Conservation (phyloP, 2,888 invertebrate genomes). For the Andrena minutula region DNA sequence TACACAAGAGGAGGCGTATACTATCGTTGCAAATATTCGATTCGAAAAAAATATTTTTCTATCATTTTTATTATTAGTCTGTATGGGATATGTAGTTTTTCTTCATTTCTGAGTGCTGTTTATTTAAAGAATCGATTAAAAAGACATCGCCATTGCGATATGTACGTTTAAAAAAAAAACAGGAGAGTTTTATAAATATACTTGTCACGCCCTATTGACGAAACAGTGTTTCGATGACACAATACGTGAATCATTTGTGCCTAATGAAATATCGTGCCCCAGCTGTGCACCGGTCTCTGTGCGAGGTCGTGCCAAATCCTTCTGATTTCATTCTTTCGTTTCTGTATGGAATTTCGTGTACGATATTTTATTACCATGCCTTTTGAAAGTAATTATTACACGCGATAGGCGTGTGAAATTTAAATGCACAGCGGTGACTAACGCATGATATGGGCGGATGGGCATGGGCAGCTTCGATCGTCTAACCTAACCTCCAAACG, state of each 20-base stretch:
- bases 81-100: not conserved
- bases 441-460: slow-evolving; percentile 21
- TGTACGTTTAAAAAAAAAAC: slow-evolving; percentile 3
- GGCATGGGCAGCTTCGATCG: not conserved
- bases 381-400: not conserved
- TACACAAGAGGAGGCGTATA: not conserved
- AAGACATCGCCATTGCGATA: slow-evolving; percentile 18
- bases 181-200: slow-evolving; percentile 46
- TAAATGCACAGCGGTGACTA: slow-evolving; percentile 21
- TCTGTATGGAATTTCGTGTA: not conserved
- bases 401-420: slow-evolving; percentile 20
- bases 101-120: slow-evolving; percentile 1
- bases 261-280: slow-evolving; percentile 40
- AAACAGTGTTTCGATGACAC: slow-evolving; percentile 37
- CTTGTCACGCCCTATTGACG: slow-evolving; percentile 34
- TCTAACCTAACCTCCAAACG: slow-evolving; percentile 55
- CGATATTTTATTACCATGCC: not conserved
- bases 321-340: slow-evolving; percentile 1
- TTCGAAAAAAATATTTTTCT: not conserved
- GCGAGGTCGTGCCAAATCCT: slow-evolving; percentile 13
- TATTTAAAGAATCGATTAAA: not conserved
- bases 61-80: not conserved
- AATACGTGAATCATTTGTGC: slow-evolving; percentile 51
- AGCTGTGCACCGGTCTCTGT: slow-evolving; percentile 19
- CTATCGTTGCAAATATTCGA: not conserved